A percentile compares a stretch with the other conserved stretches of the same genome.
phyloP scores from a whole-genome alignment of 30 jellyfish, hydroid and myxozoan genomes.

The Aurelia sp. region DNA sequence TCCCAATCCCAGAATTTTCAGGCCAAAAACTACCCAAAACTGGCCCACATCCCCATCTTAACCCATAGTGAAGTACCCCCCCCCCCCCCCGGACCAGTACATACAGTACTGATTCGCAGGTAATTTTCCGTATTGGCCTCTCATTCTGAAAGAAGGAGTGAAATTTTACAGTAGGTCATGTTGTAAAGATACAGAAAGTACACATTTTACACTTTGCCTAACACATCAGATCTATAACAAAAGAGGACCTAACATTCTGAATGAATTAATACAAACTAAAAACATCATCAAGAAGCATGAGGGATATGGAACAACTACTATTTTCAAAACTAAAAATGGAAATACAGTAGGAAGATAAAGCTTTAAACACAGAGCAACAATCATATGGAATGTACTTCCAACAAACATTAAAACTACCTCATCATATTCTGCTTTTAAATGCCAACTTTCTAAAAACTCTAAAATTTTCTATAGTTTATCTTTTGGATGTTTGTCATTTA shows the following conservation, averaged over 20 bases:
- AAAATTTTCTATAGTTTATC: background rate
- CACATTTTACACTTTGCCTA: constrained; percentile 1
- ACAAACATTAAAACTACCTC: constrained; percentile 44
- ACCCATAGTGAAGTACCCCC: too few species aligned
- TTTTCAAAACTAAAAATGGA: constrained; percentile 45
- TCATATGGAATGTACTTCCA: constrained; percentile 56
- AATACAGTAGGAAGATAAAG: constrained; percentile 60
- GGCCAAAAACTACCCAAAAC: too few species aligned
- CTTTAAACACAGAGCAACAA: constrained; percentile 49
- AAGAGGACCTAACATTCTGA: constrained; percentile 55
- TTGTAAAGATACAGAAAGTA: too few species aligned
- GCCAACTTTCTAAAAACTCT: constrained; percentile 35
- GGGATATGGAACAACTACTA: constrained; percentile 29
- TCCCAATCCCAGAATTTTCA: too few species aligned
- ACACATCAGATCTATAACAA: constrained; percentile 40
- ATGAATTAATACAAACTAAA: constrained; percentile 44
- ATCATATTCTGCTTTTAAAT: constrained; percentile 31
- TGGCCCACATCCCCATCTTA: too few species aligned
- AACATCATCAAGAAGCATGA: constrained; percentile 64
- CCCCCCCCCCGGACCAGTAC: too few species aligned
- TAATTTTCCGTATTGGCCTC: too few species aligned
- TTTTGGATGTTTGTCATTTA: constrained; percentile 1
- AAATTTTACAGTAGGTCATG: too few species aligned
- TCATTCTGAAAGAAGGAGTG: too few species aligned
- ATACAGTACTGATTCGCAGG: too few species aligned